phyloP scores from a whole-genome alignment of 2,113 vertebrate genomes.

The Gymnorhina tibicen region DNA sequence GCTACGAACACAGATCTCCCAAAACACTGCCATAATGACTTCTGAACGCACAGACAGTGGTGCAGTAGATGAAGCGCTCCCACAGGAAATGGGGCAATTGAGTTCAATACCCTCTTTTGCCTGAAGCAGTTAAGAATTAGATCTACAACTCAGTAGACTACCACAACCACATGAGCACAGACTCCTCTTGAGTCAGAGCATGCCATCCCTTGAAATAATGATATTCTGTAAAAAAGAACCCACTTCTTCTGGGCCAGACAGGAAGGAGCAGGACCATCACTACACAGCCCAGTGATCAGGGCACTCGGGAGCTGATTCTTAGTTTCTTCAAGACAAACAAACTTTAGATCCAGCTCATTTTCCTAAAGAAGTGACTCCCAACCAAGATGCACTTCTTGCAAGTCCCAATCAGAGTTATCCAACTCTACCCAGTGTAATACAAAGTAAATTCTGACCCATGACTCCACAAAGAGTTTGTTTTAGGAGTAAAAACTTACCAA shows the following conservation, averaged over 20 bases:
- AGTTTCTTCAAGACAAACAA: neutral
- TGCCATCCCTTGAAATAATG: neutral
- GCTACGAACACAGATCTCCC: neutral
- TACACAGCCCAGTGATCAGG: neutral
- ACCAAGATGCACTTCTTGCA: neutral
- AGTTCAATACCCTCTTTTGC: neutral
- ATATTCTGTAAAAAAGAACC: neutral
- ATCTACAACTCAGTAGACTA: neutral
- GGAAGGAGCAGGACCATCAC: neutral
- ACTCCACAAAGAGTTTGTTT: neutral
- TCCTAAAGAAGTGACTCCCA: neutral
- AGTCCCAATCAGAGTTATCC: neutral
- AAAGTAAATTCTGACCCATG: neutral
- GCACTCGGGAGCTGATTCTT: neutral
- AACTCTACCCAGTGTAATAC: neutral
- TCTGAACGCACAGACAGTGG: neutral
- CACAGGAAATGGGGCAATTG: neutral
- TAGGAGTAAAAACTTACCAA: neutral
- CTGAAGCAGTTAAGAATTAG: neutral
- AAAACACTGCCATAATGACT: neutral
- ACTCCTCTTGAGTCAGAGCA: neutral
- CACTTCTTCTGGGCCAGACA: neutral
- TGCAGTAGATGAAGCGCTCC: neutral
- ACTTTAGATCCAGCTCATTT: accelerated
- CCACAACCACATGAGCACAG: neutral